phyloP scores from a whole-genome alignment of 2,888 invertebrate genomes.

The Tetranychus piercei region DNA sequence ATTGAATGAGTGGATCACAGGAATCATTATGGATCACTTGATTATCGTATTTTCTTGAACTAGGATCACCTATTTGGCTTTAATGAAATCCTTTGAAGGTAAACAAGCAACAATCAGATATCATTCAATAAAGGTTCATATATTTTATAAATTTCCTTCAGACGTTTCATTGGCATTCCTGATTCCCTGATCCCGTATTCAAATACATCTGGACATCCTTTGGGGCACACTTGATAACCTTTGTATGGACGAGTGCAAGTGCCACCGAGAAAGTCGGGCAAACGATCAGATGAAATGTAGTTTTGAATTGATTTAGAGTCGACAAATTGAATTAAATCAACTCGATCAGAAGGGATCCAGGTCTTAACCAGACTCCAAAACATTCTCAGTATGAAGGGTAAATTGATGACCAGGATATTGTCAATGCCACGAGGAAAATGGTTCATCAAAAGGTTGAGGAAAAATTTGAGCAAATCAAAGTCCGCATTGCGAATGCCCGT shows the following conservation, averaged over 20 bases:
- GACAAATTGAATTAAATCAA: conserved; percentile 8
- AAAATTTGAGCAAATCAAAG: not conserved
- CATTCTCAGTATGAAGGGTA: not conserved
- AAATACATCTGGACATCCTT: conserved; percentile 8
- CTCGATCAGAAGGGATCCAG: conserved; percentile 4
- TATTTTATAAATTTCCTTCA: not conserved
- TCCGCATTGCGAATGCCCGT: conserved; percentile 2
- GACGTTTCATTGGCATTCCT: not conserved
- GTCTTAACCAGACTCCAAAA: conserved; percentile 2
- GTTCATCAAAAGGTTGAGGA: not conserved
- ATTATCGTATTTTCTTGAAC: too few species aligned
- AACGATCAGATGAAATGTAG: not conserved
- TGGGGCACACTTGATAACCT: not conserved
- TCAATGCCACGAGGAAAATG: conserved; percentile 5
- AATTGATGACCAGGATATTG: conserved; percentile 6
- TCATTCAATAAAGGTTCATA: not conserved
- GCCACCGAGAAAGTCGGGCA: conserved; percentile 9
- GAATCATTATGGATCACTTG: too few species aligned
- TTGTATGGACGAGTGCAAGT: conserved; percentile 3
- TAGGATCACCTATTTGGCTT: too few species aligned
- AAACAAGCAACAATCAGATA: too few species aligned
- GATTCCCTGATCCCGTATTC: not conserved
- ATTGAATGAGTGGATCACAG: too few species aligned
- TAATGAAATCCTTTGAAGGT: too few species aligned
- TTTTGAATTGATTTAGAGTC: not conserved